Conservation (phyloP, 2,888 invertebrate genomes). For the Ophion costatus region DNA sequence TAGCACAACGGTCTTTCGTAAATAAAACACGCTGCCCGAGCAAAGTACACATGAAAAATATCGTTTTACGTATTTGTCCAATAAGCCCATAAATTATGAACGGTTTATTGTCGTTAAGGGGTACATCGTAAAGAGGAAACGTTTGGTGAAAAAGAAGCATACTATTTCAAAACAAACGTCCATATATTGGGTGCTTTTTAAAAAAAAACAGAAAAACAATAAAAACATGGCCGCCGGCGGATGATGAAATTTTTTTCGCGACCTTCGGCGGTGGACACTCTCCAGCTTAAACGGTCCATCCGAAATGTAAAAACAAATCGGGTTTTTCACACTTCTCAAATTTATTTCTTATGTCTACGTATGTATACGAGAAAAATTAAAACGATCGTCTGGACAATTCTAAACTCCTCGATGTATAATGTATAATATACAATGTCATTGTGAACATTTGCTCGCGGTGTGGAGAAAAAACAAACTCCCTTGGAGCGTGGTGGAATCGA, state of each 20-base stretch:
- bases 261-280: too few species aligned
- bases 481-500: not conserved
- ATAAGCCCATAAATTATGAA: slow-evolving; percentile 10
- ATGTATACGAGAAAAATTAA: not conserved
- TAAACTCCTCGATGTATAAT: too few species aligned
- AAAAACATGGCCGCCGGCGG: too few species aligned
- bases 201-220: too few species aligned
- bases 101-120: not conserved
- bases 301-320: too few species aligned
- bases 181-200: too few species aligned
- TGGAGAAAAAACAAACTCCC: not conserved
- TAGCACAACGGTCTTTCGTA: not conserved
- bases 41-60: not conserved
- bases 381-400: not conserved
- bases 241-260: too few species aligned
- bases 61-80: not conserved
- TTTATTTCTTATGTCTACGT: not conserved
- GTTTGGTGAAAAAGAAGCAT: too few species aligned
- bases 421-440: too few species aligned
- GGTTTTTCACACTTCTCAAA: not conserved
- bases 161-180: too few species aligned
- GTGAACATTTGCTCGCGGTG: not conserved
- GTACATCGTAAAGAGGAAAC: too few species aligned
- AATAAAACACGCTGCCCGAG: not conserved
- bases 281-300: too few species aligned